phyloP scores from a whole-genome alignment of 2,888 invertebrate genomes.

The Folsomia manolachei region DNA sequence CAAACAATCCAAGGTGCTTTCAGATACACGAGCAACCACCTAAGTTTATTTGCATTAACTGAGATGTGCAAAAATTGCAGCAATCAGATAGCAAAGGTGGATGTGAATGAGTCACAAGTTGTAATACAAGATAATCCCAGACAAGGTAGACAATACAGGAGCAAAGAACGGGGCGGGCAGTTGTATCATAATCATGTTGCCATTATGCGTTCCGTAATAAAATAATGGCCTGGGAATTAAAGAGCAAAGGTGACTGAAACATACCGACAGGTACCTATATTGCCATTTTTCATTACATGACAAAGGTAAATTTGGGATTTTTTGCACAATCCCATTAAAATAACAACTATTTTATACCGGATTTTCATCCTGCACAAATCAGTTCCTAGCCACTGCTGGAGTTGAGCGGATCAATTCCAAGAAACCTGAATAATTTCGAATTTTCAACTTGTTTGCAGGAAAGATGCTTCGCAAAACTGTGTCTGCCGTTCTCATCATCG shows the following conservation, averaged over 20 bases:
- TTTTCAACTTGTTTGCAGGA: neutral
- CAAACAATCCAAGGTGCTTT: no score
- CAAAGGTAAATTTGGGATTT: neutral
- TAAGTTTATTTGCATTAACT: no score
- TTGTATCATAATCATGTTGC: no score
- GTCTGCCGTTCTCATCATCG: neutral
- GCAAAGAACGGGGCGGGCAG: no score
- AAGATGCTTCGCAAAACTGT: neutral
- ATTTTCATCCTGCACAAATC: neutral
- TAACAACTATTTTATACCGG: neutral
- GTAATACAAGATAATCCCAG: neutral
- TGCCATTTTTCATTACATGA: no score
- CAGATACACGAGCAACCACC: no score
- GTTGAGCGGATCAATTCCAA: neutral
- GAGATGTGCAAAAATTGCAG: neutral
- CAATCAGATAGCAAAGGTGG: neutral
- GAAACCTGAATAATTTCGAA: neutral
- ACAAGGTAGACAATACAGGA: neutral
- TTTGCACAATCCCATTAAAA: neutral
- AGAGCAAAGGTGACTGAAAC: no score
- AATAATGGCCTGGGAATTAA: neutral
- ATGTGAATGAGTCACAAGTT: neutral
- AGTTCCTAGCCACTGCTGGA: neutral
- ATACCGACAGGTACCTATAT: no score
- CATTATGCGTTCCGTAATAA: no score